phyloP scores from a whole-genome alignment of 2,113 vertebrate genomes.

The Chinchilla lanigera region DNA sequence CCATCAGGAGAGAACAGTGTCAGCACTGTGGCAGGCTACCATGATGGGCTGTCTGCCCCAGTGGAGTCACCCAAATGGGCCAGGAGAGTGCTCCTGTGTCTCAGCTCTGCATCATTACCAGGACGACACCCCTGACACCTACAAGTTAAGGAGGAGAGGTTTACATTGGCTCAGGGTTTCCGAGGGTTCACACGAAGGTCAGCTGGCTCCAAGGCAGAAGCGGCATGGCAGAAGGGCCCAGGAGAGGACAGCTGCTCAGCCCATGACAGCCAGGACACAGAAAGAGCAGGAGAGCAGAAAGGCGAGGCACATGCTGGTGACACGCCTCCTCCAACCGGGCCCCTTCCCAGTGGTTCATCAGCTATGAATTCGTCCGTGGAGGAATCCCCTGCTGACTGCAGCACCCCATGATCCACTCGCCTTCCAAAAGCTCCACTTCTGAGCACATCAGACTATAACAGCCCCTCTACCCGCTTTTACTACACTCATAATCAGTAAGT shows the following conservation, averaged over 20 bases:
- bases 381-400: neutral
- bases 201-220: neutral
- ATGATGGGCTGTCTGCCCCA: fast-evolving
- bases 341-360: fast-evolving
- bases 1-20: fast-evolving
- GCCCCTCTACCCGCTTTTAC: neutral
- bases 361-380: neutral
- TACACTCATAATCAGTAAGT: neutral
- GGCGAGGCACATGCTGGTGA: neutral
- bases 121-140: neutral
- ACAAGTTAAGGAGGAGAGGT: neutral
- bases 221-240: fast-evolving
- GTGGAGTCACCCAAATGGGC: neutral
- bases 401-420: neutral
- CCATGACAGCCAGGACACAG: neutral
- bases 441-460: too few relatives aligned
- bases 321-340: neutral
- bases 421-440: neutral
- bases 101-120: too few relatives aligned
- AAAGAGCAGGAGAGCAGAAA: neutral
- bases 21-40: fast-evolving
- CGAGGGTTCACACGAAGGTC: neutral
- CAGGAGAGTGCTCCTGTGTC: neutral
- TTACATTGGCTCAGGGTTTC: neutral
- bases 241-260: neutral